phyloP scores from a whole-genome alignment of 2,797 vertebrate species.

The Triplophysa bombifrons region DNA sequence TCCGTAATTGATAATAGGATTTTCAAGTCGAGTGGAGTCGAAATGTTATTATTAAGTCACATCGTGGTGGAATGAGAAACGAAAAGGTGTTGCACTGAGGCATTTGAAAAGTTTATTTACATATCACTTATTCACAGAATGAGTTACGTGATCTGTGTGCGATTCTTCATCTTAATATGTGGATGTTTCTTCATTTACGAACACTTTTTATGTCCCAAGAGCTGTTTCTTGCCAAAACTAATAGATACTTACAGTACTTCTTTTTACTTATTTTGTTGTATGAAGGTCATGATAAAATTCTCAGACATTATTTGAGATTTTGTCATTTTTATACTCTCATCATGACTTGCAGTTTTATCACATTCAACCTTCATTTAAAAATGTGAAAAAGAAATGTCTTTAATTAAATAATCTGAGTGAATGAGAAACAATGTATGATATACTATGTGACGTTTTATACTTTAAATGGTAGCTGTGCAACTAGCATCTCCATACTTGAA shows the following conservation, averaged over 20 bases:
- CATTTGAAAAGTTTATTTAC: conserved; percentile 33
- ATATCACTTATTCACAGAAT: conserved; percentile 13
- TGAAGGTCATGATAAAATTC: not conserved
- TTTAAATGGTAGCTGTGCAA: not conserved
- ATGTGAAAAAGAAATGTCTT: no score
- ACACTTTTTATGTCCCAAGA: not conserved
- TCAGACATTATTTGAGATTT: not conserved
- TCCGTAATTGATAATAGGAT: conserved; percentile 55
- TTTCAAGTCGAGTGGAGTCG: conserved; percentile 44
- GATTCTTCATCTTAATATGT: not conserved
- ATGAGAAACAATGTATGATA: no score
- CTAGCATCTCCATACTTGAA: not conserved
- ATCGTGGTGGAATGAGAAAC: conserved; percentile 36
- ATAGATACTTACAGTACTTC: not conserved
- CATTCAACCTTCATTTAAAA: no score
- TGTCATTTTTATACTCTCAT: not conserved
- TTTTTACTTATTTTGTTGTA: not conserved
- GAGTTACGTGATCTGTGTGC: not conserved
- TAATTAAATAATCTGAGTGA: no score
- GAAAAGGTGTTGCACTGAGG: conserved; percentile 20
- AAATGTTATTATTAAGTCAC: conserved; percentile 51
- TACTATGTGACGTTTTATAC: not conserved
- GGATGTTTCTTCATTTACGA: not conserved
- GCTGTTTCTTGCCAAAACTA: not conserved
- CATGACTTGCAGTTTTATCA: no score